A percentile compares a stretch with the other conserved stretches of the same genome.
Evolutionary conservation across 2,888 invertebrate genomes (phyloP).

Genomic region (Troides helena): DNA sequence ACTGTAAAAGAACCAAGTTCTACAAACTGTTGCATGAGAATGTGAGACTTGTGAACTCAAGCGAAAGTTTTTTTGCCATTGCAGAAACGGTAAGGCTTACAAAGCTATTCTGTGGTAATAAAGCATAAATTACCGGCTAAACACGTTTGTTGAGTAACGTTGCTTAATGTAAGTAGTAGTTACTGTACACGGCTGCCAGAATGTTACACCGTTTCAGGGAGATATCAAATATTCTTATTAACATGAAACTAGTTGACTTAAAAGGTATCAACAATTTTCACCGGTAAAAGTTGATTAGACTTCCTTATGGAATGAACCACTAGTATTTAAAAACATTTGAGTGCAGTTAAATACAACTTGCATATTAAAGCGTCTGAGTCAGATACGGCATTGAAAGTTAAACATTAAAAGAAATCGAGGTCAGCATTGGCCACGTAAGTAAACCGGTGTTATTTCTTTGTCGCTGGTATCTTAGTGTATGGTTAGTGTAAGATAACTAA

Average conservation of each 20-base stretch:
- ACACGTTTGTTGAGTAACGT: constrained; percentile 68
- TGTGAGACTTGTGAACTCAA: constrained; percentile 27
- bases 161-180: constrained; percentile 64
- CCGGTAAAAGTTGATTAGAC: not conserved
- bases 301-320: not conserved
- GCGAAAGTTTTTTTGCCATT: constrained; percentile 29
- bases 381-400: constrained; percentile 75
- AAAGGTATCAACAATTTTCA: constrained; percentile 29
- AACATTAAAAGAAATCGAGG: constrained; percentile 79
- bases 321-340: not conserved
- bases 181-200: constrained; percentile 68
- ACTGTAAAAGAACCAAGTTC: constrained; percentile 51
- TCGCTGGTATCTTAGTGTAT: constrained; percentile 37
- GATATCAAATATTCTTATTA: constrained; percentile 46
- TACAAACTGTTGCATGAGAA: constrained; percentile 23
- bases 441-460: constrained; percentile 54
- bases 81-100: constrained; percentile 19
- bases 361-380: constrained; percentile 42
- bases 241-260: constrained; percentile 39
- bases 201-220: constrained; percentile 65
- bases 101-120: constrained; percentile 28
- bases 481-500: too few species aligned
- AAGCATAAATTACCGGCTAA: constrained; percentile 37
- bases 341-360: constrained; percentile 10
- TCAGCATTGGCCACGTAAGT: constrained; percentile 73